A percentile compares a stretch with the other conserved stretches of the same genome.
Conservation (phyloP, 2,113 vertebrate genomes). For the Morphnarchus princeps region DNA sequence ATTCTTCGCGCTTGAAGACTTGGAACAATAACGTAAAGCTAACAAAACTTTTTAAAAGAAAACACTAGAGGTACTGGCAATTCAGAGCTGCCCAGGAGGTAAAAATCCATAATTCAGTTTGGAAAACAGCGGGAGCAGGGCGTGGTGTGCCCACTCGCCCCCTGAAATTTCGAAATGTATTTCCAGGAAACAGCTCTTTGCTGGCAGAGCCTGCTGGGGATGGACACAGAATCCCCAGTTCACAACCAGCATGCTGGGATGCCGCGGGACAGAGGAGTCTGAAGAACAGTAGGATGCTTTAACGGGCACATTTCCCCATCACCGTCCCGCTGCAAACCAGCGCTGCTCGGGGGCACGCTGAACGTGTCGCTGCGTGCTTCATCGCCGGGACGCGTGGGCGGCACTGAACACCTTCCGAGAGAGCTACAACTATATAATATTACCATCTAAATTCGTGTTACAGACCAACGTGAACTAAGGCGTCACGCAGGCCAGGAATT, state of each 20-base stretch:
- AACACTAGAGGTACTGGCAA: not conserved
- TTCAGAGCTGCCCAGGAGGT: not conserved
- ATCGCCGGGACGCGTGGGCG: not conserved
- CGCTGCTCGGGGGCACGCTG: accelerated
- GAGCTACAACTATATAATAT: not conserved
- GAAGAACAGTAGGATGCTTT: not conserved
- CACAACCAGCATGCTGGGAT: not conserved
- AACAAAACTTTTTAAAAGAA: not conserved
- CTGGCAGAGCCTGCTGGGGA: not conserved
- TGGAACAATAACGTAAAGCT: accelerated
- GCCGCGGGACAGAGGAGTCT: not conserved
- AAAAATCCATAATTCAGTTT: not conserved
- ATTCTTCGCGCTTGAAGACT: not conserved
- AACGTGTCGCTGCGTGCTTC: not conserved
- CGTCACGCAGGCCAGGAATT: not conserved
- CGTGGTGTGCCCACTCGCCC: not conserved
- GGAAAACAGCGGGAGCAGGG: not conserved
- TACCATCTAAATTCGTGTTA: not conserved
- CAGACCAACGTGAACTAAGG: accelerated
- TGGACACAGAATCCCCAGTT: not conserved
- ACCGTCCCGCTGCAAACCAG: not conserved
- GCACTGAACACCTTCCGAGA: not conserved
- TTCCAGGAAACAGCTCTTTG: not conserved
- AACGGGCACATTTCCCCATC: accelerated
- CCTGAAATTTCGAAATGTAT: not conserved